phyloP scores from a whole-genome alignment of 2,797 vertebrate species.

The Sparus aurata region DNA sequence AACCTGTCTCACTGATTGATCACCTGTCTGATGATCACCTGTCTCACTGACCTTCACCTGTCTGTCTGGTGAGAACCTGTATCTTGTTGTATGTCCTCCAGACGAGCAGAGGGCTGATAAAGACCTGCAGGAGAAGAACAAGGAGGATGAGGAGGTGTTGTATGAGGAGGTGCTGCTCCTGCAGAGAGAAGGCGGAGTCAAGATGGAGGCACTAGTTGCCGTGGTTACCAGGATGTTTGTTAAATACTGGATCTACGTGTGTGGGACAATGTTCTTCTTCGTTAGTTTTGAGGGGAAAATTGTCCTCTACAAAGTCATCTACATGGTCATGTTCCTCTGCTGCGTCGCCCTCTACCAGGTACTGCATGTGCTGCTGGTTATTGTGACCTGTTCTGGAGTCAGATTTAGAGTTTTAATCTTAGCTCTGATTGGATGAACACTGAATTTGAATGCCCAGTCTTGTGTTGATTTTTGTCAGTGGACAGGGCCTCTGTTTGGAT shows the following conservation, averaged over 20 bases:
- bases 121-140: slow-evolving; percentile 55
- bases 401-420: too few relatives aligned
- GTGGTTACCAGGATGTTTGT: slow-evolving; percentile 94
- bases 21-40: slow-evolving; percentile 1
- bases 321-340: slow-evolving; percentile 97
- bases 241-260: slow-evolving; percentile 98
- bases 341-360: slow-evolving; percentile 97
- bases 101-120: slow-evolving; percentile 44
- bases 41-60: not conserved
- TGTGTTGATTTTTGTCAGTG: not conserved
- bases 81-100: slow-evolving; percentile 13
- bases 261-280: slow-evolving; percentile 98
- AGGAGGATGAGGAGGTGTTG: slow-evolving; percentile 51
- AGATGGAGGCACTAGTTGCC: slow-evolving; percentile 92
- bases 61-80: slow-evolving; percentile 1
- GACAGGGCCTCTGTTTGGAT: not conserved
- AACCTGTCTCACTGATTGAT: not conserved
- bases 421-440: not conserved
- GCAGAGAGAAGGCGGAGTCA: slow-evolving; percentile 78
- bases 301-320: slow-evolving; percentile 98
- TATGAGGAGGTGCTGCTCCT: slow-evolving; percentile 76
- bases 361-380: not conserved
- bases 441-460: not conserved
- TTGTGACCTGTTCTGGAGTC: not conserved
- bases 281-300: slow-evolving; percentile 97